phyloP scores from a whole-genome alignment of 92 coral and sea anemone genomes.

The Epizoanthus scotinus region DNA sequence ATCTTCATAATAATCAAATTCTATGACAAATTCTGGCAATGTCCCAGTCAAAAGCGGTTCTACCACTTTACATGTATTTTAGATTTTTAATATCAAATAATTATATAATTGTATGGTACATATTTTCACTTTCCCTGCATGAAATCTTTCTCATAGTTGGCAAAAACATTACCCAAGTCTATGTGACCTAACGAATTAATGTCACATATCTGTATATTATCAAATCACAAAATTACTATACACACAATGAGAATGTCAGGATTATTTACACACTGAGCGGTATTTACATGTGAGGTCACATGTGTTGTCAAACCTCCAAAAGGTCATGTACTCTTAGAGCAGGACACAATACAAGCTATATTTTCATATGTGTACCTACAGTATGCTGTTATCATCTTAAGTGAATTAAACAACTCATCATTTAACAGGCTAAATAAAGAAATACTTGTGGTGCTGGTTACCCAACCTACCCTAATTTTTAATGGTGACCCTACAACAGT shows the following conservation, averaged over 20 bases:
- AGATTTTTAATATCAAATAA: background rate
- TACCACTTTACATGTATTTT: background rate
- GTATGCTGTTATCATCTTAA: background rate
- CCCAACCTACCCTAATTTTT: too few relatives aligned
- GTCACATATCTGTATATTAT: constrained; percentile 4
- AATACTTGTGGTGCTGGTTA: too few relatives aligned
- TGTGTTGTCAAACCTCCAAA: background rate
- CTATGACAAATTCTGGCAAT: background rate
- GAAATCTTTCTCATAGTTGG: background rate
- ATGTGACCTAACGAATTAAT: too few relatives aligned
- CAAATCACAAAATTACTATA: constrained; percentile 11
- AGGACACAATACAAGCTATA: background rate
- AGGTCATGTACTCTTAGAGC: background rate
- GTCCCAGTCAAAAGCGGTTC: background rate
- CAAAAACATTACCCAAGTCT: too few relatives aligned
- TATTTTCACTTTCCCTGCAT: background rate
- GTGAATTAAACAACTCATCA: background rate
- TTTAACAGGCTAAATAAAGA: too few relatives aligned
- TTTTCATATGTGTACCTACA: background rate
- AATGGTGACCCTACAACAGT: too few relatives aligned
- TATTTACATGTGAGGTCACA: background rate
- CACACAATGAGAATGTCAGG: background rate
- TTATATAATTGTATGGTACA: background rate
- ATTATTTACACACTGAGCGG: constrained; percentile 3
- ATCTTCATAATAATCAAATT: background rate